Evolutionary conservation across 2,888 invertebrate genomes (phyloP).

Genomic region (Melieria crassipennis): DNA sequence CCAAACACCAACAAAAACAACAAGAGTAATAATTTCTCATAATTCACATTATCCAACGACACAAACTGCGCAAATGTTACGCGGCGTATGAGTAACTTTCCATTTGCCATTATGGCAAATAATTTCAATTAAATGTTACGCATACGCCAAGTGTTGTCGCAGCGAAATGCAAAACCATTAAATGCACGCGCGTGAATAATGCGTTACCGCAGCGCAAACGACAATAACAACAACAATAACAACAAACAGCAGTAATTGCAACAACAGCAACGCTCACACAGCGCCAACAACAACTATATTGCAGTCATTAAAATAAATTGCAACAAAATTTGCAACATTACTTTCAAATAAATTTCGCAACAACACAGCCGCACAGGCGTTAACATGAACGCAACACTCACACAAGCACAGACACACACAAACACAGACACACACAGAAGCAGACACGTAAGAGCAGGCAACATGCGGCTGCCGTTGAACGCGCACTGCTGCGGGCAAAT

Average conservation of each 20-base stretch:
- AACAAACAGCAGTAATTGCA: background rate
- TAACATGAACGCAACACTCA: background rate
- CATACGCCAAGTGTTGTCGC: background rate
- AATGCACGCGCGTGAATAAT: background rate
- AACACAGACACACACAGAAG: constrained; percentile 18
- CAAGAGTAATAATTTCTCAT: background rate
- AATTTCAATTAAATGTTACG: constrained; percentile 11
- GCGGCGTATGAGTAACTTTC: constrained; percentile 21
- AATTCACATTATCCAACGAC: background rate
- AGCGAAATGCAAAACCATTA: background rate
- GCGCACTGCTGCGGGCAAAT: constrained; percentile 28
- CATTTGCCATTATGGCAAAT: background rate
- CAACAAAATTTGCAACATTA: constrained; percentile 12
- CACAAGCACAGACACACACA: background rate
- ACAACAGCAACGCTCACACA: background rate
- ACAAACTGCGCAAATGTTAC: background rate
- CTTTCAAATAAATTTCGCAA: constrained; percentile 1
- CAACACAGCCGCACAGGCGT: background rate
- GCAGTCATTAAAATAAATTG: constrained; percentile 24
- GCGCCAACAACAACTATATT: constrained; percentile 22
- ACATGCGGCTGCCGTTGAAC: constrained; percentile 6
- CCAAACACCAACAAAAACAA: background rate
- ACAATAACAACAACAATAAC: too few relatives aligned
- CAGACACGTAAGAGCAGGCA: background rate
- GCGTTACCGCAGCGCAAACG: too few relatives aligned